Evolutionary conservation across 1,140 invertebrate species (phyloP).

Genomic region (Reticulitermes speratus): DNA sequence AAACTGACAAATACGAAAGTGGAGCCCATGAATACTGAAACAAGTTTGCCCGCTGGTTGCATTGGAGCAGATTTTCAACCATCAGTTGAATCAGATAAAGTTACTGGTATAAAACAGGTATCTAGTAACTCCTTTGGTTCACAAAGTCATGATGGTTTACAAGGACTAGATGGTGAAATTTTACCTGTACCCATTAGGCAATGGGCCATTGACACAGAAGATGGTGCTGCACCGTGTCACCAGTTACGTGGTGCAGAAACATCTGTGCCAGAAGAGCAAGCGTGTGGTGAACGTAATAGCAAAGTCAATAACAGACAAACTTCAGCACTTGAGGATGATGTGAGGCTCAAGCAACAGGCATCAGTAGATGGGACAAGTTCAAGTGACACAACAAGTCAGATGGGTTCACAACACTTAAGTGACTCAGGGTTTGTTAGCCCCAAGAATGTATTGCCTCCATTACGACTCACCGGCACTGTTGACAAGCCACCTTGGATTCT

Average conservation of each 20-base stretch:
- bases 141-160: neutral
- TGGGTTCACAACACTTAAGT: neutral
- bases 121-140: neutral
- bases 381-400: neutral
- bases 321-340: neutral
- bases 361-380: constrained; percentile 1
- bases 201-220: neutral
- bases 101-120: neutral
- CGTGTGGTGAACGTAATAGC: neutral
- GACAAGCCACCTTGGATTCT: neutral
- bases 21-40: neutral
- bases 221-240: neutral
- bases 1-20: neutral
- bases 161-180: neutral
- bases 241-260: neutral
- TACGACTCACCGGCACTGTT: neutral
- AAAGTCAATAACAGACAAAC: neutral
- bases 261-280: neutral
- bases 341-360: neutral
- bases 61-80: neutral
- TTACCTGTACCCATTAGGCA: neutral
- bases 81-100: neutral
- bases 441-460: neutral
- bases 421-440: neutral
- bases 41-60: neutral